phyloP scores from a whole-genome alignment of 2,797 vertebrate genomes.

The Aphelocoma californica region DNA sequence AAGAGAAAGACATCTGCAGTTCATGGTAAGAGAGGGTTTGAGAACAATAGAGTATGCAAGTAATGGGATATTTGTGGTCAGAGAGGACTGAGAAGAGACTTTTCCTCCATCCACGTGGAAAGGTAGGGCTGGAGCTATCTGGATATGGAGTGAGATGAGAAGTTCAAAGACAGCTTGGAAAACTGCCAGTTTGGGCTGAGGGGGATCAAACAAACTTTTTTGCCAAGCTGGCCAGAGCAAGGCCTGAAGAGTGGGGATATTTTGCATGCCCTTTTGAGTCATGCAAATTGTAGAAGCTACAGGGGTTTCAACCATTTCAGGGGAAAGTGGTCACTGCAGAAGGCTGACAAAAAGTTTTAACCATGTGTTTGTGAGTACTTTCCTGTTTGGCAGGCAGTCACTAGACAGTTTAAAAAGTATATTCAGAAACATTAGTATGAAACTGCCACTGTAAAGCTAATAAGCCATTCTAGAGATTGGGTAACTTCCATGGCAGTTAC shows the following conservation, averaged over 20 bases:
- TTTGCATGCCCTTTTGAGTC: rapidly evolving
- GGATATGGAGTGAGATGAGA: background rate
- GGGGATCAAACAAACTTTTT: background rate
- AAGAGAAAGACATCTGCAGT: background rate
- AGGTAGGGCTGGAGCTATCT: background rate
- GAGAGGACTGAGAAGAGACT: background rate
- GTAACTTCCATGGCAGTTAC: background rate
- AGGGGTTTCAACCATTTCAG: background rate
- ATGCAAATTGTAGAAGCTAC: background rate
- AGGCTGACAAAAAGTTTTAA: background rate
- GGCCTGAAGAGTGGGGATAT: background rate
- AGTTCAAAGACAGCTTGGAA: background rate
- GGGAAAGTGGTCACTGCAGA: background rate
- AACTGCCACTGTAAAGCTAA: background rate
- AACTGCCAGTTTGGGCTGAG: background rate
- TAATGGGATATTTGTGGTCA: background rate
- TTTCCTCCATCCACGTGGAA: background rate
- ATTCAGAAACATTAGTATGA: background rate
- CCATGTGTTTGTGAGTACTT: background rate
- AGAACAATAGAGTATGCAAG: background rate
- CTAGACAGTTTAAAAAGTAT: background rate
- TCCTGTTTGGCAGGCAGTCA: background rate
- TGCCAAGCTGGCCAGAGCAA: background rate
- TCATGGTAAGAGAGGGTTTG: background rate
- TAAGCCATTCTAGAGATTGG: background rate